Base-by-base conservation (phyloP, 2,797 vertebrate genomes). In the Eleutherodactylus coqui region DNA sequence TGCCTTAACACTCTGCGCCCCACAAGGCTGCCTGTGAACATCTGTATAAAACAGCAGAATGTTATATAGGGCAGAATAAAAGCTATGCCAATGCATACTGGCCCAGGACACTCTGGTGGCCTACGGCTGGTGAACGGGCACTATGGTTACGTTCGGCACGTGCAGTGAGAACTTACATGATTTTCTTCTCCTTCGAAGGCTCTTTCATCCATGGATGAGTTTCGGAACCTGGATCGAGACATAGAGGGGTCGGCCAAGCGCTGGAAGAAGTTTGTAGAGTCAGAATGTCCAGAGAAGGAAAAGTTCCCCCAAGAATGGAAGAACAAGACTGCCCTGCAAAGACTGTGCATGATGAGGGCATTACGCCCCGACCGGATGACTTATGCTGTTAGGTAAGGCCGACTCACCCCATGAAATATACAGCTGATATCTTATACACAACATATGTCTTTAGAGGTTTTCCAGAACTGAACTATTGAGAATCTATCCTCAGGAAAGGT, bases 261-360 rank as follows among this genome's bases (percentile, higher is more conserved):
- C 45, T 99, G 98, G 98, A 98, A 96, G 91, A 99, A 97, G 86
- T 97, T 99, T 82, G 96, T 96, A 3, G 97, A 98, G 89, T 97
- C 95, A 0, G 96, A 98, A 91, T 96, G 96, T 92, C 98, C 97
- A 0, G 98, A 99, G 88, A 98, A 96, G 86, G 98, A 99, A 90
- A 97, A 96, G 90, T 95, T 99, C 85, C 98, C 97, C 0, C 97
- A 97, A 90, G 98, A 98, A 38, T 99, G 98, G 97, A 99, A 98
- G 92, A 97, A 92, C 90, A 99, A 97, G 90, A 95, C 92, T 0
- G 90, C 95, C 0, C 93, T 99, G 53, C 97, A 99, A 93, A 96
- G 92, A 43, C 93, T 99, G 86, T 99, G 98, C 90, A 94, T 99
- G 89, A 92, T 99, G 96, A 94, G 97, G 80, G 96, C 95, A 1